These are phyloP conservation scores for Biston stratarius DNA, from an alignment of 2,888 invertebrate genomes.

Conservation along the genomic window DNA sequence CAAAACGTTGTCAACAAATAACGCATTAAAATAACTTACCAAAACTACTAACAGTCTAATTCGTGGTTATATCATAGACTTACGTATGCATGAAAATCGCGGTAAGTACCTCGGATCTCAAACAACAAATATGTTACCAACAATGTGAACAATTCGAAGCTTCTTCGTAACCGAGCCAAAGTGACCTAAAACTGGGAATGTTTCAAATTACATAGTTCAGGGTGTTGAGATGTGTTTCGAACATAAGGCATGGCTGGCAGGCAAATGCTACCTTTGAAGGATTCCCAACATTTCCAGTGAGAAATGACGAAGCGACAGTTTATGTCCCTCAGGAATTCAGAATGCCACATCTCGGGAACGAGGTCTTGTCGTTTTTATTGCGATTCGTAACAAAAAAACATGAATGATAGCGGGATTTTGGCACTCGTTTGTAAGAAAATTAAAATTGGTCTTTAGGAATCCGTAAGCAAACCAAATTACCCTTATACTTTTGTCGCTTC, in stretches of 20 bases:
- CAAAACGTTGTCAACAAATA: neutral
- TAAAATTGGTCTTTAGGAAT: neutral
- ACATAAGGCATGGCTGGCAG: slow-evolving; percentile 20
- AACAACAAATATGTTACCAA: slow-evolving; percentile 29
- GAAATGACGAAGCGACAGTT: slow-evolving; percentile 44
- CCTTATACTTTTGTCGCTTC: too few species aligned
- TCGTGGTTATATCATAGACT: neutral
- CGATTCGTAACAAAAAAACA: slow-evolving; percentile 33
- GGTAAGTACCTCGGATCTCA: slow-evolving; percentile 1
- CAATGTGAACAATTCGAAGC: slow-evolving; percentile 34
- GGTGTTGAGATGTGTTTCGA: slow-evolving; percentile 56
- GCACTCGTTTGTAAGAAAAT: slow-evolving; percentile 6
- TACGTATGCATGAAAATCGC: neutral
- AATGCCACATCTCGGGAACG: slow-evolving; percentile 40
- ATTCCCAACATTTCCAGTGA: slow-evolving; percentile 62
- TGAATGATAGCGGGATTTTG: slow-evolving; percentile 24
- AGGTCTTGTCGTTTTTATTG: slow-evolving; percentile 40
- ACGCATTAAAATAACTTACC: too few species aligned
- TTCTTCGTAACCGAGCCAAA: slow-evolving; percentile 37
- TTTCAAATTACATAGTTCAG: slow-evolving; percentile 53
- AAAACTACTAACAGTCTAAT: neutral
- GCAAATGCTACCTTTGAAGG: slow-evolving; percentile 56
- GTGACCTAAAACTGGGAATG: slow-evolving; percentile 52
- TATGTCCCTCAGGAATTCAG: slow-evolving; percentile 34
- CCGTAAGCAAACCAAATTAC: too few species aligned